These are phyloP conservation scores for Prietella phreatophila DNA, from an alignment of 2,113 vertebrate species.

Conservation along the genomic window DNA sequence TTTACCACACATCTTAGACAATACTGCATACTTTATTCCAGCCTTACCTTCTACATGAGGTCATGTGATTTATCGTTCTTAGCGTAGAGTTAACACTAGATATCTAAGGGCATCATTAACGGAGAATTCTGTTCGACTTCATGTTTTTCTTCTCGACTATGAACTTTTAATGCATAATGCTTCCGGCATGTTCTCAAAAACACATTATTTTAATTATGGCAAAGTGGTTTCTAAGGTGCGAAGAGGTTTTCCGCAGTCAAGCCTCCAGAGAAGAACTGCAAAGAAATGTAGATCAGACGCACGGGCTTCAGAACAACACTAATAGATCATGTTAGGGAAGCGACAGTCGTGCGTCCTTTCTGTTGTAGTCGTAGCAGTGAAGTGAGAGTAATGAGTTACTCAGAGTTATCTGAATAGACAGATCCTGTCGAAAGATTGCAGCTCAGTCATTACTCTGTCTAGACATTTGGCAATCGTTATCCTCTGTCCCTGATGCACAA, in stretches of 20 bases:
- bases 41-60: not conserved
- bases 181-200: not conserved
- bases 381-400: slow-evolving; percentile 29
- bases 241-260: slow-evolving; percentile 11
- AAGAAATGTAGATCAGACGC: slow-evolving; percentile 21
- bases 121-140: not conserved
- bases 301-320: not conserved
- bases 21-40: not conserved
- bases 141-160: not conserved
- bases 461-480: slow-evolving; percentile 22
- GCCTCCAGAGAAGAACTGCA: slow-evolving; percentile 11
- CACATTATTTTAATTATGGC: not conserved
- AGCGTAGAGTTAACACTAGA: not conserved
- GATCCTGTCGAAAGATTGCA: slow-evolving; percentile 44
- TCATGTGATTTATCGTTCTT: not conserved
- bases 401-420: slow-evolving; percentile 47
- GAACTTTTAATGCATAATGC: slow-evolving; percentile 12
- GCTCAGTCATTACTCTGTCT: slow-evolving; percentile 45
- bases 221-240: not conserved
- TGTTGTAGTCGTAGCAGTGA: slow-evolving; percentile 29
- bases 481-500: slow-evolving; percentile 20
- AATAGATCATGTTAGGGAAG: slow-evolving; percentile 2
- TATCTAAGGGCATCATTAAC: slow-evolving; percentile 23
- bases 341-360: slow-evolving; percentile 8
- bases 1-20: not conserved